A percentile compares a stretch with the other conserved stretches of the same genome.
Evolutionary conservation across 2,113 vertebrate genomes (phyloP).

Genomic region (Gobio gobio): DNA sequence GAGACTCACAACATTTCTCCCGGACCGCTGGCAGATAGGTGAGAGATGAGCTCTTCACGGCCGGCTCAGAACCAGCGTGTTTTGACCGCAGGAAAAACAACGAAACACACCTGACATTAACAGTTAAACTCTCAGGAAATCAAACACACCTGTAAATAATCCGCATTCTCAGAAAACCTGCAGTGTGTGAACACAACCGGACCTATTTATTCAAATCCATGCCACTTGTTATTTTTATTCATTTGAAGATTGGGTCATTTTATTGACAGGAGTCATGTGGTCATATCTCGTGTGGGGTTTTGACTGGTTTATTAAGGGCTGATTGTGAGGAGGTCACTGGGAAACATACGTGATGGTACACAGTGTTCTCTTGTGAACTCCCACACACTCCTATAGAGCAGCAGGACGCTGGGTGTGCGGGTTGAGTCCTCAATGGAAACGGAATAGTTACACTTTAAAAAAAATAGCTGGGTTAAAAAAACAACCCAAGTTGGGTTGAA

Average conservation of each 20-base stretch:
- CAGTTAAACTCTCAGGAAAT: too few species aligned
- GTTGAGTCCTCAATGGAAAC: background rate
- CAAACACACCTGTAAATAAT: too few species aligned
- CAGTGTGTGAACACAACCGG: too few species aligned
- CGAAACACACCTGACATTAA: background rate
- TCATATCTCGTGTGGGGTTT: background rate
- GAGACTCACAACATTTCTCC: background rate
- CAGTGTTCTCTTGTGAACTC: constrained; percentile 13
- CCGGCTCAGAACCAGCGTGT: background rate
- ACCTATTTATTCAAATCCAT: too few species aligned
- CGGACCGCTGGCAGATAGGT: constrained; percentile 30
- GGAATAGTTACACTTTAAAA: background rate
- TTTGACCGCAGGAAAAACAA: background rate
- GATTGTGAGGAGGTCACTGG: background rate
- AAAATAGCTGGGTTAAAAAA: too few species aligned
- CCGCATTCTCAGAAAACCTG: too few species aligned
- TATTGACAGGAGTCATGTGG: too few species aligned
- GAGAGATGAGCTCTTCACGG: constrained; percentile 3
- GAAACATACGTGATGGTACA: background rate
- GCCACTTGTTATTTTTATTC: too few species aligned
- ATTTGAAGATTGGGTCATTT: too few species aligned
- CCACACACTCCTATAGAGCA: constrained; percentile 6
- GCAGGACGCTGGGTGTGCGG: background rate
- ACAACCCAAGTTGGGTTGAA: too few species aligned
- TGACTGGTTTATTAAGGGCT: background rate